Evolutionary conservation across 35 echinoderm and acorn worm genomes (phyloP).

Genomic region (Anneissia japonica): DNA sequence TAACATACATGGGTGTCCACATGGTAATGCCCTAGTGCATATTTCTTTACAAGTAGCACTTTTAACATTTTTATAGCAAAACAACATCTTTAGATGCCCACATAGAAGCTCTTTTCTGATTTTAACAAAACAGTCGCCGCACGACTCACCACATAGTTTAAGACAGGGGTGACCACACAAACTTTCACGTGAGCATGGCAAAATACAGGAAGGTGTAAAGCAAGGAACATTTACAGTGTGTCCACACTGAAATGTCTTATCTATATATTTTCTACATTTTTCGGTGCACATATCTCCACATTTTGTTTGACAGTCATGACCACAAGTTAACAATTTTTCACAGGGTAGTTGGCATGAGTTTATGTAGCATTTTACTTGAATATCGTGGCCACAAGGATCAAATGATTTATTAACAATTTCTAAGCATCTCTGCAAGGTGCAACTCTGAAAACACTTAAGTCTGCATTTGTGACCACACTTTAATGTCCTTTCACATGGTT

Average conservation of each 20-base stretch:
- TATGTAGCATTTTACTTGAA: not conserved
- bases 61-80: not conserved
- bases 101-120: not conserved
- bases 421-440: not conserved
- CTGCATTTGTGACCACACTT: slow-evolving; percentile 15
- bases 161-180: not conserved
- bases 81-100: slow-evolving; percentile 12
- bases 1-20: not conserved
- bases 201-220: not conserved
- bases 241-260: not conserved
- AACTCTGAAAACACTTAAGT: not conserved
- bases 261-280: not conserved
- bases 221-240: not conserved
- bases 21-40: not conserved
- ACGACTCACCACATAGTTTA: not conserved
- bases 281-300: not conserved
- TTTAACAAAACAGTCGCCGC: not conserved
- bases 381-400: not conserved
- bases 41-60: not conserved
- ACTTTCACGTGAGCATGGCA: not conserved
- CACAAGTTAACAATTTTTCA: not conserved
- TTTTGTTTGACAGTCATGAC: not conserved
- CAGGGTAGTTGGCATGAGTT: not conserved
- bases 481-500: not conserved
- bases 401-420: not conserved